Evolutionary conservation across 2,113 vertebrate species (phyloP).

Genomic region (Neolamprologus toae): DNA sequence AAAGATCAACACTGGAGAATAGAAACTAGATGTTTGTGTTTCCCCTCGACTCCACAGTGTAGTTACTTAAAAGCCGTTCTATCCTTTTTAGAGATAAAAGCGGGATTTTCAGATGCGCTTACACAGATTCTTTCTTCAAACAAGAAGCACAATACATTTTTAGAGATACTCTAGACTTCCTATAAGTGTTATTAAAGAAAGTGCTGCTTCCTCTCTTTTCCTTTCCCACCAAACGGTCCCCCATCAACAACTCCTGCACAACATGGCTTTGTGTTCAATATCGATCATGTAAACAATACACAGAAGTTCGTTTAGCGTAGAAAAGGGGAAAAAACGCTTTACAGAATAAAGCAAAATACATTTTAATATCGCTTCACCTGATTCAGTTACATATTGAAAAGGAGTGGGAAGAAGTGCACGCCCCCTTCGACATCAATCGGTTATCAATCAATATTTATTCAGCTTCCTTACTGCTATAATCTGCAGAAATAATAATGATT

Average conservation of each 20-base stretch:
- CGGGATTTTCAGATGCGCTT: background rate
- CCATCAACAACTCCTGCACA: background rate
- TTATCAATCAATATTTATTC: background rate
- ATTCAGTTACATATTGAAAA: background rate
- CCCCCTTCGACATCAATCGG: background rate
- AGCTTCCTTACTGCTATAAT: background rate
- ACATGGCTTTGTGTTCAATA: background rate
- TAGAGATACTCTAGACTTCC: background rate
- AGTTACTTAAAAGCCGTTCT: background rate
- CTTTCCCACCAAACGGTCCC: accelerated
- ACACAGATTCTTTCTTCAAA: background rate
- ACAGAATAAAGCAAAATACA: background rate
- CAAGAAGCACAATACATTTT: background rate
- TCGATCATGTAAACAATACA: background rate
- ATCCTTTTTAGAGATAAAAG: background rate
- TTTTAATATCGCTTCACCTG: background rate
- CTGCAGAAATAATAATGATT: background rate
- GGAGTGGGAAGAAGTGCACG: background rate
- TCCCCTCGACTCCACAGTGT: background rate
- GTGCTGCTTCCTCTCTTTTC: background rate
- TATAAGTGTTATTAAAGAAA: background rate
- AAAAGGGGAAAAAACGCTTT: accelerated
- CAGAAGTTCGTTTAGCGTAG: accelerated
- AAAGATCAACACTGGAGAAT: background rate
- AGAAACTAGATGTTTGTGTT: background rate